Percentiles rank a stretch among this genome's conserved stretches.
Conservation (phyloP, 1,140 invertebrate genomes). For the Caenorhabditis latens region DNA sequence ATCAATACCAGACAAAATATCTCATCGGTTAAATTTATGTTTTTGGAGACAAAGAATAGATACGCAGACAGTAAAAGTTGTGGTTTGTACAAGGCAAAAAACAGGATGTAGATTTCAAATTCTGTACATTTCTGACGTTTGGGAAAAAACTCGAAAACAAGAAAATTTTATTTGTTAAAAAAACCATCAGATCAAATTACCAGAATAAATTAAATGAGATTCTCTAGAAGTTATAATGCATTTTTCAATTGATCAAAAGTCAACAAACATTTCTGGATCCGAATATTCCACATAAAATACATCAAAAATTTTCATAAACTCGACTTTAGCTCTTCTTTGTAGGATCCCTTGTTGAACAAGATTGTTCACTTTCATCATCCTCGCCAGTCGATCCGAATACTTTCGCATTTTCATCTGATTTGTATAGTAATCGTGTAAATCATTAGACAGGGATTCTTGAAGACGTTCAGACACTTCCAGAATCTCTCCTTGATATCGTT, state of each 20-base stretch:
- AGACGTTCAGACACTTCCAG: not conserved
- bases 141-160: too few species aligned
- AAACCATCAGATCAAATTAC: too few species aligned
- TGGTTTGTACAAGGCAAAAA: too few species aligned
- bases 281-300: constrained; percentile 6
- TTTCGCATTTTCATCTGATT: not conserved
- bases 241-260: not conserved
- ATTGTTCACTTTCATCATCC: constrained; percentile 40
- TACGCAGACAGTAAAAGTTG: too few species aligned
- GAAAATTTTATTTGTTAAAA: too few species aligned
- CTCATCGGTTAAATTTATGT: too few species aligned
- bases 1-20: too few species aligned
- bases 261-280: not conserved
- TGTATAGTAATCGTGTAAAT: constrained; percentile 15
- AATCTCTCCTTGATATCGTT: constrained; percentile 6
- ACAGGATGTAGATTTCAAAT: too few species aligned
- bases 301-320: not conserved
- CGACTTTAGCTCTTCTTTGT: not conserved
- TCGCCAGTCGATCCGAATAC: not conserved
- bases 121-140: too few species aligned
- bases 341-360: not conserved
- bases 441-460: not conserved
- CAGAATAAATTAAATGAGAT: not conserved
- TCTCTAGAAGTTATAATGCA: too few species aligned
- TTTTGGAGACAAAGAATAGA: too few species aligned